These are phyloP conservation scores for Crossocerus cetratus DNA, from an alignment of 2,888 invertebrate species.

Conservation along the genomic window DNA sequence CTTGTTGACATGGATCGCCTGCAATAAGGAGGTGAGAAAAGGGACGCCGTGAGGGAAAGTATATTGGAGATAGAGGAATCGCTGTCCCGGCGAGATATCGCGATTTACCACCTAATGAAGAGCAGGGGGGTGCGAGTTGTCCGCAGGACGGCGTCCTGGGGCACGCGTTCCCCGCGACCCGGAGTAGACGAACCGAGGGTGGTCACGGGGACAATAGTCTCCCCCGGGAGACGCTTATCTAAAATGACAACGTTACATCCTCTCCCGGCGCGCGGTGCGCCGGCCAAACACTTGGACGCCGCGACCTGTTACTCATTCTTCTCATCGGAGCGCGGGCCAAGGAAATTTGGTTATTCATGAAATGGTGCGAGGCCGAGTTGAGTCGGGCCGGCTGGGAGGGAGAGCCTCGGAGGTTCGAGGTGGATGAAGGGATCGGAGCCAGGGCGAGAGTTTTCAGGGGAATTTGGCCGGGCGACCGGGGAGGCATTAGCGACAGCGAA, in stretches of 20 bases:
- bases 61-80: conserved; percentile 47
- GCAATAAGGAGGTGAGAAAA: conserved; percentile 6
- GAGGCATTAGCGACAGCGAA: background rate
- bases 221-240: conserved; percentile 76
- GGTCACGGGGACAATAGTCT: conserved; percentile 70
- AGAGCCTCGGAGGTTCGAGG: no score
- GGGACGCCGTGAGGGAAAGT: conserved; percentile 16
- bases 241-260: conserved; percentile 76
- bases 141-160: conserved; percentile 54
- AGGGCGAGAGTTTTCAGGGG: no score
- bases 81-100: conserved; percentile 58
- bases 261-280: conserved; percentile 40
- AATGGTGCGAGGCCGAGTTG: no score
- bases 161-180: conserved; percentile 52
- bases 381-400: no score
- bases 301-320: conserved; percentile 23
- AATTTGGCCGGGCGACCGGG: background rate
- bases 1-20: no score
- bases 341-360: no score
- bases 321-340: background rate
- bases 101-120: conserved; percentile 60
- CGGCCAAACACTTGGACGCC: conserved; percentile 64
- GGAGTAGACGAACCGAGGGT: conserved; percentile 51
- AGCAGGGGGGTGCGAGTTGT: conserved; percentile 39
- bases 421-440: no score